These are phyloP conservation scores for Anthrax anthrax DNA, from an alignment of 2,888 invertebrate genomes.

Conservation along the genomic window DNA sequence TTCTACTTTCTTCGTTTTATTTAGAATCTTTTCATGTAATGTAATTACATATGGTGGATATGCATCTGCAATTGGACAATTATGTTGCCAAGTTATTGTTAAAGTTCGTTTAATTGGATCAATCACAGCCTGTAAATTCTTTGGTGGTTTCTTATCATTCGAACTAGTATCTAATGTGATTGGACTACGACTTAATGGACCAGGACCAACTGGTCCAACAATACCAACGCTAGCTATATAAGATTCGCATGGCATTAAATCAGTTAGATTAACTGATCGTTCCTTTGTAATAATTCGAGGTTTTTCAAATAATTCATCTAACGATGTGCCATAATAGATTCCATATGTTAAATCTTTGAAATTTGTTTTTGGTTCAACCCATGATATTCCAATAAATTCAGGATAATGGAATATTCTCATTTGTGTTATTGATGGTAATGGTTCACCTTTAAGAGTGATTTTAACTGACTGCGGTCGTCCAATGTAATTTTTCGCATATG, in stretches of 20 bases:
- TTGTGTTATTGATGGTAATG: conserved; percentile 19
- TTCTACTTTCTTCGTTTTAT: conserved; percentile 35
- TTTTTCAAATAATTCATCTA: conserved; percentile 42
- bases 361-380: conserved; percentile 45
- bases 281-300: conserved; percentile 38
- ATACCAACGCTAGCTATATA: conserved; percentile 59
- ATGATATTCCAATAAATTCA: conserved; percentile 48
- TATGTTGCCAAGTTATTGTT: conserved; percentile 55
- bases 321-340: conserved; percentile 50
- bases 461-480: conserved; percentile 28
- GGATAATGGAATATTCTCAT: conserved; percentile 37
- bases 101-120: conserved; percentile 35
- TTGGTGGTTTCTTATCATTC: conserved; percentile 54
- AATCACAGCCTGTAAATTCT: conserved; percentile 40
- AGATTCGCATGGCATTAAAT: conserved; percentile 56
- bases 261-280: conserved; percentile 40
- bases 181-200: conserved; percentile 44
- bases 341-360: conserved; percentile 41
- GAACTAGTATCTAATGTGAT: conserved; percentile 44
- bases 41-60: conserved; percentile 33
- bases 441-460: conserved; percentile 30
- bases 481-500: conserved; percentile 37
- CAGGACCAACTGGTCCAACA: conserved; percentile 47
- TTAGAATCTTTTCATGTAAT: conserved; percentile 36
- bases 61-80: conserved; percentile 39